Conservation (phyloP, 1,140 invertebrate genomes). For the Ptiloglossa arizonensis region DNA sequence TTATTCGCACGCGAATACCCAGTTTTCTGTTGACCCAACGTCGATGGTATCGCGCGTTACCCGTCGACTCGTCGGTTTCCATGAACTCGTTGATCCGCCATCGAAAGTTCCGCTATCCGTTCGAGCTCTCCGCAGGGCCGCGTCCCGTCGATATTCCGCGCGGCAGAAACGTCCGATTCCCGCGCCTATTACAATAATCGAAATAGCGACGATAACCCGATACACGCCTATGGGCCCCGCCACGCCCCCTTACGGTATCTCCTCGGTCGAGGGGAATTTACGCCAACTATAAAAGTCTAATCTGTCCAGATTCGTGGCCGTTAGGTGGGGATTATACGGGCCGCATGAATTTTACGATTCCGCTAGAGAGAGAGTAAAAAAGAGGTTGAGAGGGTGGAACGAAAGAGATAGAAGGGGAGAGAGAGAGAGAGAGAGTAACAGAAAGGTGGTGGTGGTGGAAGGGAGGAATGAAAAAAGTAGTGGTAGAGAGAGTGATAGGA, state of each 20-base stretch:
- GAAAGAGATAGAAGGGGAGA: neutral
- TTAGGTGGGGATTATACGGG: slow-evolving; percentile 41
- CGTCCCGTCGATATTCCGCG: slow-evolving; percentile 26
- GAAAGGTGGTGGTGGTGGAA: too few species aligned
- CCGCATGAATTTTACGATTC: slow-evolving; percentile 32
- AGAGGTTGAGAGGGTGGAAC: neutral
- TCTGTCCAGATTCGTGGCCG: slow-evolving; percentile 34
- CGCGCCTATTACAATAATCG: slow-evolving; percentile 49
- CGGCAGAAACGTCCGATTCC: neutral
- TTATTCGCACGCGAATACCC: slow-evolving; percentile 51
- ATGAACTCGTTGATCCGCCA: slow-evolving; percentile 32
- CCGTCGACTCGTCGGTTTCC: slow-evolving; percentile 13
- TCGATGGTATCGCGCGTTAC: neutral
- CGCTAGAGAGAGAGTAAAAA: too few species aligned
- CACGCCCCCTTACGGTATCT: too few species aligned
- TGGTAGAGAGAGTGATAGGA: too few species aligned
- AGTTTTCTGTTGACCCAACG: slow-evolving; percentile 24
- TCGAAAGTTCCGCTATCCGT: neutral
- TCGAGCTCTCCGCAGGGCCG: neutral
- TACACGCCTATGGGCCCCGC: too few species aligned
- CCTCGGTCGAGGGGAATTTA: slow-evolving; percentile 11
- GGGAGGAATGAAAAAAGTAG: too few species aligned
- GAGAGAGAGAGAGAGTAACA: neutral
- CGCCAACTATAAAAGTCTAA: slow-evolving; percentile 50
- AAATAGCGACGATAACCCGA: slow-evolving; percentile 34